Conservation (phyloP, 64 coral and sea anemone species). For the Trachythela sp. region DNA sequence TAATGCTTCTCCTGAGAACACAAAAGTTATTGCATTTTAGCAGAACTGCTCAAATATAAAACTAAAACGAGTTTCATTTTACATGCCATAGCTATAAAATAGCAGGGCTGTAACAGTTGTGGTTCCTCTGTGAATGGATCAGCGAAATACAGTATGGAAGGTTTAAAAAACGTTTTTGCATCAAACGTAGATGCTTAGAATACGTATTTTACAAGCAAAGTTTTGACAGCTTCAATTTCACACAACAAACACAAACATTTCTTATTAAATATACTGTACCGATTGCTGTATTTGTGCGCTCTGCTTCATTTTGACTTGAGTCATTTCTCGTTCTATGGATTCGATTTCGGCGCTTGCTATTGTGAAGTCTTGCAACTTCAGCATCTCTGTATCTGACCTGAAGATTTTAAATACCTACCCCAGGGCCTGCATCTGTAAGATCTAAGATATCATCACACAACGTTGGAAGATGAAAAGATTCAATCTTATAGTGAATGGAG, state of each 20-base stretch:
- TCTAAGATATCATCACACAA: conserved; percentile 40
- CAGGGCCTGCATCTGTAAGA: conserved; percentile 39
- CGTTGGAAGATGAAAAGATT: conserved; percentile 32
- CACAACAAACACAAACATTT: neutral
- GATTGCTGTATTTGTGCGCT: conserved; percentile 23
- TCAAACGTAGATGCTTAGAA: no score
- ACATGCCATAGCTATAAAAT: no score
- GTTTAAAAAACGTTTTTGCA: no score
- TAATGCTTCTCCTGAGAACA: conserved; percentile 50
- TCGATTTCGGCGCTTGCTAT: neutral
- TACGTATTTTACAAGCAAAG: no score
- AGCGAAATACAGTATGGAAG: no score
- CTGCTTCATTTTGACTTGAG: conserved; percentile 49
- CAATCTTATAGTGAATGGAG: neutral
- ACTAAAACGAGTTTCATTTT: no score
- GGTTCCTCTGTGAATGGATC: no score
- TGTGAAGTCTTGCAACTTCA: conserved; percentile 32
- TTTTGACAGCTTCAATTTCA: no score
- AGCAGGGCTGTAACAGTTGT: no score
- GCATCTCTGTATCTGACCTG: conserved; percentile 31
- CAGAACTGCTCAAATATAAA: no score
- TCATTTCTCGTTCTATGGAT: conserved; percentile 17
- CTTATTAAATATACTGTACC: neutral
- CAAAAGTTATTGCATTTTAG: neutral
- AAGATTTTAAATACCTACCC: conserved; percentile 35